Evolutionary conservation across 2,888 invertebrate genomes (phyloP), one percentile per base, ranked within the genome.

Genomic region (Polymixis lichenea): DNA sequence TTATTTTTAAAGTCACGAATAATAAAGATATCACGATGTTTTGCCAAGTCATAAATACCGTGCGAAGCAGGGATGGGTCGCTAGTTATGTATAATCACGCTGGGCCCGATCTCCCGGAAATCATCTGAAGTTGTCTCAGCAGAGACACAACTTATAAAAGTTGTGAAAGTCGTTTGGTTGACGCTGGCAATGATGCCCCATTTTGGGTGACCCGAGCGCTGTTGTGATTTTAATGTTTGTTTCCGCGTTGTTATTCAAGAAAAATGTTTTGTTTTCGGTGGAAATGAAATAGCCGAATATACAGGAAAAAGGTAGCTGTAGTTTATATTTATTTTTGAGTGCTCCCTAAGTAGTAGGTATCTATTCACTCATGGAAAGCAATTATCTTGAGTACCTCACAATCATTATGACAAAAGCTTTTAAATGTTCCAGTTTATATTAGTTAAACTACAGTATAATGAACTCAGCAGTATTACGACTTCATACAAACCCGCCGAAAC

Each of bases 91-190:
- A 66, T 43, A 55, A 53, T 53, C 17, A 32, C 55, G 17, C 32
- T 32, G 58, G n/a, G 58, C 85, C 86, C 84, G 86, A 87, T 86
- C 87, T 88, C 89, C 87, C 88, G 85, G 87, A 90, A 91, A 91
- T 90, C 89, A 89, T 85, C 87, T 78, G 85, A 89, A 87, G 86
- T 86, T 86, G 82, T 86, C 87, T 87, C 84, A 86, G 83, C 80
- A 82, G 81, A 80, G 89, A 85, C 86, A 86, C 87, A 91, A 91
- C 90, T 92, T 92, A 88, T 90, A 91, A 90, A 94, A 94, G 92
- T 94, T 93, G 90, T 91, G 89, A 92, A 94, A 94, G 92, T 93
- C 92, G 90, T 93, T 94, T 91, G 80, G 86, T 85, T 82, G 83
- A 78, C 78, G 82, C 74, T 58, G 62, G 66, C 61, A 79, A 79